Conservation (phyloP, 1,140 invertebrate species). For the Dendrolimus kikuchii region DNA sequence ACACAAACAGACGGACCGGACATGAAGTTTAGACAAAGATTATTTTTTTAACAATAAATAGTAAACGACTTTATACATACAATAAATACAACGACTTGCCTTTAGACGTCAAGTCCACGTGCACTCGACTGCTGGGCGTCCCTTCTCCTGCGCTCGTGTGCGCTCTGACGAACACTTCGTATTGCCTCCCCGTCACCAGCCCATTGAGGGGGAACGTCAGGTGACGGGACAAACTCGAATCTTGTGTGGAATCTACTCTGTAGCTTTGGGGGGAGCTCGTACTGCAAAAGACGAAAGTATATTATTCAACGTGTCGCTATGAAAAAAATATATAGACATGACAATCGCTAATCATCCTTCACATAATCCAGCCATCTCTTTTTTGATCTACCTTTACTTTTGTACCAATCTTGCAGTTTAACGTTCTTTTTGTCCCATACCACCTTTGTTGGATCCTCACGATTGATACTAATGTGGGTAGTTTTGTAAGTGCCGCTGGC, state of each 20-base stretch:
- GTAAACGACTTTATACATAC: neutral
- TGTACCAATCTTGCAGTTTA: no score
- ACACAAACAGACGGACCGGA: no score
- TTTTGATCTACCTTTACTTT: no score
- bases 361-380: no score
- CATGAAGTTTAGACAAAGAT: no score
- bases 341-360: no score
- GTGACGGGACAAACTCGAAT: constrained; percentile 29
- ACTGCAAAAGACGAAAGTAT: constrained; percentile 25
- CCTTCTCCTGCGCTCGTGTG: constrained; percentile 86
- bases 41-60: no score
- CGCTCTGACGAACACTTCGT: constrained; percentile 90
- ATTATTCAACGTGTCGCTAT: neutral
- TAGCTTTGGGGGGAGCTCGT: constrained; percentile 46
- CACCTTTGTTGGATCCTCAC: no score
- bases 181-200: constrained; percentile 77
- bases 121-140: constrained; percentile 50
- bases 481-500: no score
- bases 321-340: neutral
- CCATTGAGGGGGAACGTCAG: constrained; percentile 74
- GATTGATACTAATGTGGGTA: no score
- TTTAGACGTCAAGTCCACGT: constrained; percentile 45
- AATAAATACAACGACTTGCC: constrained; percentile 25
- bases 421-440: no score
- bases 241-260: constrained; percentile 36